A percentile compares a stretch with the other conserved stretches of the same genome.
Conservation (phyloP, 2,888 invertebrate species). For the Campoplex nolae region DNA sequence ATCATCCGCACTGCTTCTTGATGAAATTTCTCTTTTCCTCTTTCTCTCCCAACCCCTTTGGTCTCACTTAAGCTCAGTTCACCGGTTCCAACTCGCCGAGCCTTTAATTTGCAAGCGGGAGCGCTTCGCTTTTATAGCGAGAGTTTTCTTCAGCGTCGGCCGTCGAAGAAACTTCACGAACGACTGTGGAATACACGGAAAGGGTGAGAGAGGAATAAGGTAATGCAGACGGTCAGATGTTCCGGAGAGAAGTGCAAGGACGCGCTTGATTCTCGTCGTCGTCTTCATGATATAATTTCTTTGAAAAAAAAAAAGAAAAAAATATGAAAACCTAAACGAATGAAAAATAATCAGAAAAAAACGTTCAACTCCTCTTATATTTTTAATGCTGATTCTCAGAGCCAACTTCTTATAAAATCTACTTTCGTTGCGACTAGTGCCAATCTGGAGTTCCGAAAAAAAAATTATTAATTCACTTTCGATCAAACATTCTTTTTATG, state of each 20-base stretch:
- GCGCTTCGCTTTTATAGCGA: slow-evolving; percentile 59
- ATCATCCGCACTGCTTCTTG: too few species aligned
- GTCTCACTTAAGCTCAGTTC: slow-evolving; percentile 57
- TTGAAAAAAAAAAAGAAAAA: background rate
- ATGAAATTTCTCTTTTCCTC: too few species aligned
- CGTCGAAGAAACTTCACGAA: slow-evolving; percentile 61
- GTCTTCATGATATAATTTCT: background rate
- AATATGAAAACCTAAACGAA: too few species aligned
- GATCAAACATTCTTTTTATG: too few species aligned
- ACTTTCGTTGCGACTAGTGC: too few species aligned
- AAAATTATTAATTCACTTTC: too few species aligned
- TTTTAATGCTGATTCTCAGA: too few species aligned
- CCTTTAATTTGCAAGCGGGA: slow-evolving; percentile 69
- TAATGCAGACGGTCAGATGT: slow-evolving; percentile 21
- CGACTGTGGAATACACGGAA: slow-evolving; percentile 18
- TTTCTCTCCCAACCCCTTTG: background rate
- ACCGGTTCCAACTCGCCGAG: slow-evolving; percentile 61
- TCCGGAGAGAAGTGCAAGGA: background rate
- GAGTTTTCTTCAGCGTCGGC: slow-evolving; percentile 52
- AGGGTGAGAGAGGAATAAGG: slow-evolving; percentile 9
- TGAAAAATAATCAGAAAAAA: too few species aligned
- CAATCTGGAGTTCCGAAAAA: too few species aligned
- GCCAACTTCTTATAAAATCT: too few species aligned
- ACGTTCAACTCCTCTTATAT: too few species aligned
- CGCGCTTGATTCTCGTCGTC: background rate